Evolutionary conservation across 2,888 invertebrate species (phyloP), one percentile per base, ranked within the genome.

Genomic region (Sinhomidia bicolor): DNA sequence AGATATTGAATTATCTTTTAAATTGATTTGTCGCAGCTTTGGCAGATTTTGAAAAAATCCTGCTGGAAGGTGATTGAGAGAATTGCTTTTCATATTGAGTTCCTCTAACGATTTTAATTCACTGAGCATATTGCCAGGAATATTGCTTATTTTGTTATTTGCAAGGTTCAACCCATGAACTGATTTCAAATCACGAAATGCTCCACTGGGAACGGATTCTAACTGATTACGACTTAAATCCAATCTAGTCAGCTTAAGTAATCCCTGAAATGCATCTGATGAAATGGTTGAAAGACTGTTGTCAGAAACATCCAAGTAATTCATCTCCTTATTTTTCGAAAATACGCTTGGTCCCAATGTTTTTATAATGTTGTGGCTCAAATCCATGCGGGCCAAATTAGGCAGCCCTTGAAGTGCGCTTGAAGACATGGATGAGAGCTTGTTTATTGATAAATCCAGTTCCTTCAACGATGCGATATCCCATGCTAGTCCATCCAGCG

Each of bases 161-260:
- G 96, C 96, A 0, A 96, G 95, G 93, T 97, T 97, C 32, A 98
- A 94, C 93, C 97, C 97, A 92, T 96, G 97, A 0, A 98, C 94
- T 90, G 96, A 95, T 76, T 95, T 95, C 81, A 98, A 93, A 92
- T 96, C 96, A 88, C 96, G 94, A 92, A 98, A 96, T 0, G 97
- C 97, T 26, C 96, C 95, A 1, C 96, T 96, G 93, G 96, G 97
- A 84, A 97, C 93, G 0, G 95, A 94, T 9, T 95, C 94, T 26
- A 98, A 93, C 17, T 95, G 95, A 93, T 98, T 98, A 17, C 95
- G 94, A 0, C 97, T 97, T 80, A 98, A 94, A 93, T 98, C 97
- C 1, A 92, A 90, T 88, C 96, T 80, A 17, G 97, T 97, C 83
- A 98, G 93, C 80, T 96, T 94, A 0, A 96, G 95, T 0, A 96